Conservation (phyloP, 2,797 vertebrate species). For the Sardinella longiceps region DNA sequence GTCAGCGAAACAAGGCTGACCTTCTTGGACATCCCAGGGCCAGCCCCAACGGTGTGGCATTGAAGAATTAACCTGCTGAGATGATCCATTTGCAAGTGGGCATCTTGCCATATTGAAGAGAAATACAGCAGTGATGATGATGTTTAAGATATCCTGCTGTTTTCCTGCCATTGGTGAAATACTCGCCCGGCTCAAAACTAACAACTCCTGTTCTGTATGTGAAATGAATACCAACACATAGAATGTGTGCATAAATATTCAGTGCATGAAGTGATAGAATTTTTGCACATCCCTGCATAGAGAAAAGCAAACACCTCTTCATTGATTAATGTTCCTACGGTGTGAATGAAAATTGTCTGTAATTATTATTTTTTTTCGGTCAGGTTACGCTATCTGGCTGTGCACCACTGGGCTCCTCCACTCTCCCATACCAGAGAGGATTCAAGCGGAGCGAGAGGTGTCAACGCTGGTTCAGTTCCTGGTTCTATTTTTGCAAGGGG, state of each 20-base stretch:
- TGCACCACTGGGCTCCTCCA: neutral
- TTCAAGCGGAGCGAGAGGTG: no score
- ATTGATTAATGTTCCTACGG: neutral
- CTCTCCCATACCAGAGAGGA: no score
- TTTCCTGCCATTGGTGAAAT: neutral
- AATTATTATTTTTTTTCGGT: neutral
- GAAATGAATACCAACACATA: neutral
- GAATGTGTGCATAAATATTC: neutral
- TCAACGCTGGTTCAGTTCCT: no score
- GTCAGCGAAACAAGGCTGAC: neutral
- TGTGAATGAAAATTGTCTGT: neutral
- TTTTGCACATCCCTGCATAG: neutral
- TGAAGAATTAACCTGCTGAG: neutral
- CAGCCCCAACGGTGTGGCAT: neutral
- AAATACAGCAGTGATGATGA: neutral
- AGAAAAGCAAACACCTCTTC: neutral
- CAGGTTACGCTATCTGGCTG: neutral
- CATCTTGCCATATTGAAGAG: neutral
- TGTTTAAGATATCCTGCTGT: neutral
- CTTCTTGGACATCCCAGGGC: conserved; percentile 11
- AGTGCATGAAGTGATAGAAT: neutral
- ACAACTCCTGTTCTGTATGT: neutral
- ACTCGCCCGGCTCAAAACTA: neutral
- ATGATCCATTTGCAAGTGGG: neutral
- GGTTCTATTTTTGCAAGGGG: no score